phyloP scores from a whole-genome alignment of 2,888 invertebrate species.

The Alentia gelatinosa region DNA sequence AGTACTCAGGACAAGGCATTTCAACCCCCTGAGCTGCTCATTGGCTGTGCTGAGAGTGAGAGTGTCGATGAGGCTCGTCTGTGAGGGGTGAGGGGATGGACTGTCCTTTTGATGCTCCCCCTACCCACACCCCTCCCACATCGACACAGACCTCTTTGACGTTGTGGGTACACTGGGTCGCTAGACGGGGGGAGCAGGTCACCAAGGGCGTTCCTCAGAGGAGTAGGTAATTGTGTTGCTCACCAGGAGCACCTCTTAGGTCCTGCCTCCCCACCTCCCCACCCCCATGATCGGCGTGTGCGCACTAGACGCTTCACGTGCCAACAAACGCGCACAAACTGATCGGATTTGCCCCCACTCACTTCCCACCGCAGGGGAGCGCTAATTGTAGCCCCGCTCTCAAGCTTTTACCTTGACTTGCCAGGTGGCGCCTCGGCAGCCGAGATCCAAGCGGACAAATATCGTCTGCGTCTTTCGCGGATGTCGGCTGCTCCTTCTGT shows the following conservation, averaged over 20 bases:
- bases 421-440: constrained; percentile 23
- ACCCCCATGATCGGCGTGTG: not conserved
- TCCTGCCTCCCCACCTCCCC: not conserved
- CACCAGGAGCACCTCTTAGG: not conserved
- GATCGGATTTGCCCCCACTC: constrained; percentile 27
- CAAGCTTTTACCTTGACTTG: constrained; percentile 21
- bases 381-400: constrained; percentile 21
- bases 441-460: not conserved
- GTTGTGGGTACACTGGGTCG: not conserved
- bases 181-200: not conserved
- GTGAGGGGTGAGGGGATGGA: not conserved
- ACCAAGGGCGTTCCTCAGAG: not conserved
- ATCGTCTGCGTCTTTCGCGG: not conserved
- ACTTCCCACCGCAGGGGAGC: not conserved
- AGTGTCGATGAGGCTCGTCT: not conserved
- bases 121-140: not conserved
- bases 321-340: constrained; percentile 21
- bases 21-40: not conserved
- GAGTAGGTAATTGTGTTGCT: constrained; percentile 38
- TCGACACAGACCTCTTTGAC: not conserved
- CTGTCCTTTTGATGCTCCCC: constrained; percentile 10
- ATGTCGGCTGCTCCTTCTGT: not conserved
- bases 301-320: not conserved
- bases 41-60: not conserved
- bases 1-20: not conserved